Evolutionary conservation across 2,888 invertebrate genomes (phyloP), one percentile per base, ranked within the genome.

Genomic region (Pristionchus maxplancki): DNA sequence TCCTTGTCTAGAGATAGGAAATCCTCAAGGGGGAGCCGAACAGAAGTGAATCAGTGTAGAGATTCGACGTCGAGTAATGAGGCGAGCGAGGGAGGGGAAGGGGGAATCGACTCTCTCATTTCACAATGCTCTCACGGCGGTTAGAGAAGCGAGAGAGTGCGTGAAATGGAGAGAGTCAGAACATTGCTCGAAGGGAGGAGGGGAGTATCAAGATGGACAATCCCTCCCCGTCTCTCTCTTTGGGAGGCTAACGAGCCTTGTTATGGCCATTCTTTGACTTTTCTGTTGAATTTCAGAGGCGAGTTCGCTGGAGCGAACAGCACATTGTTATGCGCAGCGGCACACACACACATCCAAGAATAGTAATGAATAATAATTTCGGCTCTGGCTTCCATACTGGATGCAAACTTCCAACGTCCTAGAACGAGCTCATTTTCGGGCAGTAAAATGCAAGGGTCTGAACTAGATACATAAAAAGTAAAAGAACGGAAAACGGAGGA

Each of bases 21-120:
- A 58, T 58, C 34, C 58, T 28, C 37, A 53, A 58, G 34, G 83
- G 62, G 31, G 13, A 83, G 62, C 13, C 6, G 37, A 37, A 53
- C 48, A 1, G 37, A 81, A 50, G 83, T 58, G 83, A 83, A 83
- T 58, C 58, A 83, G 53, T 83, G 83, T 58, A 58, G 83, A 83
- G 58, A 34, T n/a, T n/a, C n/a, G n/a, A n/a, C 53, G 83, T 58
- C 58, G 62, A 62, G 62, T 78, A 78, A 78, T 78, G 67, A 67
- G 64, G 64, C 28, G 85, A 31, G 85, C 1, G 67, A 67, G 40
- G n/a, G n/a, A n/a, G 37, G n/a, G 13, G 62, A 20, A 58, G 83
- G n/a, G 37, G 37, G 62, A 31, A n/a, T n/a, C n/a, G n/a, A n/a
- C n/a, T n/a, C n/a, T n/a, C n/a, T n/a, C n/a, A n/a, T n/a, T n/a